phyloP scores from a whole-genome alignment of 2,113 vertebrate species.

The Holacanthus passer region DNA sequence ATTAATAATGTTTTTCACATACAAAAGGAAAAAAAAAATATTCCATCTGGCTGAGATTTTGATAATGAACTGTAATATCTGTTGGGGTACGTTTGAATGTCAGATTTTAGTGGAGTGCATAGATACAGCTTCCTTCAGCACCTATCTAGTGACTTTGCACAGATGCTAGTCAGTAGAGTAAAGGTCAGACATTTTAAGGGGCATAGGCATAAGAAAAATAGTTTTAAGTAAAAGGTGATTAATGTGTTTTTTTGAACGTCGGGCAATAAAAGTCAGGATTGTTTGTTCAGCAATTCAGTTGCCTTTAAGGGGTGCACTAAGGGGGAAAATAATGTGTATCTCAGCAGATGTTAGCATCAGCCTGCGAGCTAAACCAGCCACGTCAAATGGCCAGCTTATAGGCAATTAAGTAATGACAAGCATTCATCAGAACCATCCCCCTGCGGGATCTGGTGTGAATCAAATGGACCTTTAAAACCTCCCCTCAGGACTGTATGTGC shows the following conservation, averaged over 20 bases:
- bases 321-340: neutral
- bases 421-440: neutral
- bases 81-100: no score
- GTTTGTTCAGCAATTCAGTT: neutral
- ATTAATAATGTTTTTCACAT: no score
- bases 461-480: neutral
- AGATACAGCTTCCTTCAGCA: no score
- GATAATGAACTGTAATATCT: no score
- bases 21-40: no score
- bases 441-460: constrained; percentile 3
- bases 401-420: constrained; percentile 30
- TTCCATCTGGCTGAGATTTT: no score
- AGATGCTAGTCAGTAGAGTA: no score
- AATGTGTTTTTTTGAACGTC: neutral
- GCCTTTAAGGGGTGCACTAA: neutral
- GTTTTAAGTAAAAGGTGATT: neutral
- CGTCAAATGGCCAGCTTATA: neutral
- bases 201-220: no score
- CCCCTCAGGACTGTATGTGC: neutral
- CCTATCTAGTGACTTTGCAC: no score
- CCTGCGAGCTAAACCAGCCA: neutral
- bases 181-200: no score
- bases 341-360: constrained; percentile 13
- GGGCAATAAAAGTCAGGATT: neutral
- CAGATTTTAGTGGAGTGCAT: no score